Evolutionary conservation across 2,888 invertebrate species (phyloP), one percentile per base, ranked within the genome.

Genomic region (Hedychridium roseum): DNA sequence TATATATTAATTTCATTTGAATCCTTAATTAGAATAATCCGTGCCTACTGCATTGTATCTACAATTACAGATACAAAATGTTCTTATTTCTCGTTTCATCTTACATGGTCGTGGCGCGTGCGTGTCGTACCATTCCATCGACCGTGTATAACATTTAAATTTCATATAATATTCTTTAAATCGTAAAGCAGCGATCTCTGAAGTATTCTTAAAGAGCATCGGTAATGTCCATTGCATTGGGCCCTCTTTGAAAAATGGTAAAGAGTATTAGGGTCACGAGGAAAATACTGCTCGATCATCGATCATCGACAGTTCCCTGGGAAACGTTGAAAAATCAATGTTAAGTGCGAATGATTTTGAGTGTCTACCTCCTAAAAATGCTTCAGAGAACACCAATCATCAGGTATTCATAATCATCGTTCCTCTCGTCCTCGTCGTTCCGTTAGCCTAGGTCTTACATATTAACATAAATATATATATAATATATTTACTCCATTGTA

Each of bases 1-100:
- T 73, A 75, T 75, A 75, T 76, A 76, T 78, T 75, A 74, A 73
- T 74, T 75, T 74, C 64, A 72, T 72, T 75, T 74, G 63, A 71
- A 73, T 71, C 57, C 69, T 76, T 74, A 73, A 69, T 71, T 69
- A 71, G 59, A 71, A 66, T 65, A 67, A 60, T 52, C 66, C 52
- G 60, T 64, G 66, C 62, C 68, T 73, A 71, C 66, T 64, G 64
- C 65, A 66, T 63, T 73, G 74, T 74, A 75, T 73, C 76, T 76
- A 75, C 70, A 76, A 64, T 57, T 73, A 73, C 71, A 72, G 73
- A 75, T 77, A 74, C 73, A 76, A 76, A 76, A 74, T 68, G 62
- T 62, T 52, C 62, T 57, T 57, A 48, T 57, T 53, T 48, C 34
- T 46, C 31, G 28, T 30, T 35, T 35, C 11, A 20, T 17, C 26